Percentiles rank a stretch among this genome's conserved stretches.
phyloP scores from a whole-genome alignment of 2,888 invertebrate genomes.

The Melanargia galathea region DNA sequence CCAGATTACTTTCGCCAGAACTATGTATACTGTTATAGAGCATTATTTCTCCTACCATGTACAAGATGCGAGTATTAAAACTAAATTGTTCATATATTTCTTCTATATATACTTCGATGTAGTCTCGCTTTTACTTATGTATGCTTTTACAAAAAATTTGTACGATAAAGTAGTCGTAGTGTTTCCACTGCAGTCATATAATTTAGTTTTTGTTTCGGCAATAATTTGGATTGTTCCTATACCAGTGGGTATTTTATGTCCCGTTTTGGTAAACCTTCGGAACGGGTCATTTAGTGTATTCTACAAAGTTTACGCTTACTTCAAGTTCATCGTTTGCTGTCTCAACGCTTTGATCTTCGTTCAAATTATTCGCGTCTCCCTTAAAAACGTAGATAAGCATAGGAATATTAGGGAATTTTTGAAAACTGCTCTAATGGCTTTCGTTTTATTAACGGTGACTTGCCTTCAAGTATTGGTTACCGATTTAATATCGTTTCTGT shows the following conservation, averaged over 20 bases:
- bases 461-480: constrained; percentile 59
- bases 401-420: constrained; percentile 44
- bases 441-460: constrained; percentile 55
- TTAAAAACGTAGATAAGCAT: constrained; percentile 37
- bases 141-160: constrained; percentile 62
- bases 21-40: constrained; percentile 54
- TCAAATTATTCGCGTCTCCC: constrained; percentile 54
- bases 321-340: constrained; percentile 54
- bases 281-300: constrained; percentile 41
- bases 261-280: constrained; percentile 40
- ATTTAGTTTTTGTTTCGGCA: constrained; percentile 45
- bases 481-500: constrained; percentile 49
- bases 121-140: constrained; percentile 60
- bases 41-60: constrained; percentile 42
- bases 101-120: constrained; percentile 57
- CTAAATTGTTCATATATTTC: constrained; percentile 41
- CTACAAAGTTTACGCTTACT: constrained; percentile 48
- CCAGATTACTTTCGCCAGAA: constrained; percentile 57
- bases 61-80: constrained; percentile 5
- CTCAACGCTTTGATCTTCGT: constrained; percentile 56
- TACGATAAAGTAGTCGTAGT: constrained; percentile 64
- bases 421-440: constrained; percentile 51
- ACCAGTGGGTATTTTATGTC: constrained; percentile 51
- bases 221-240: constrained; percentile 52
- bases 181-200: constrained; percentile 48